Conservation (phyloP, 2,113 vertebrate species). For the Sinocyclocheilus rhinocerous region DNA sequence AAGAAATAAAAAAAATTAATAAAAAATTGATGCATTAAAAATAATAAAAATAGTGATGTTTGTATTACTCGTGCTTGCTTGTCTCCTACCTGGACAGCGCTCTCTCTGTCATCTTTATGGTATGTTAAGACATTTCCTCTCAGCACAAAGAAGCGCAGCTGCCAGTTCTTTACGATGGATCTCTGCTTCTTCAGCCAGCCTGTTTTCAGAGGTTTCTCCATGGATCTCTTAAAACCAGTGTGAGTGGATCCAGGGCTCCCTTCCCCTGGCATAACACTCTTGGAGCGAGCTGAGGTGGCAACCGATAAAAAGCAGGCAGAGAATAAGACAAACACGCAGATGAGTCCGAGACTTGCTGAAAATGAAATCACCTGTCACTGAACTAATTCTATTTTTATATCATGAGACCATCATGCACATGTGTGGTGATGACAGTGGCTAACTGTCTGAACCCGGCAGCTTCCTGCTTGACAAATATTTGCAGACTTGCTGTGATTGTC, state of each 20-base stretch:
- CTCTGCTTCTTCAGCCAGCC: slow-evolving; percentile 96
- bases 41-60: not conserved
- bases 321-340: not conserved
- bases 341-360: not conserved
- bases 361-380: not conserved
- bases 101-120: slow-evolving; percentile 92
- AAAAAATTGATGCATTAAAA: not conserved
- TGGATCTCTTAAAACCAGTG: slow-evolving; percentile 60
- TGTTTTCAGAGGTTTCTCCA: slow-evolving; percentile 86
- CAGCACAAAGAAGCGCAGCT: slow-evolving; percentile 89
- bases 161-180: slow-evolving; percentile 95
- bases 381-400: slow-evolving; percentile 36
- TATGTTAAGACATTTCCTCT: slow-evolving; percentile 85
- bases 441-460: slow-evolving; percentile 55
- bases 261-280: slow-evolving; percentile 85
- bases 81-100: slow-evolving; percentile 82
- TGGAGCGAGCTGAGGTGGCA: slow-evolving; percentile 80
- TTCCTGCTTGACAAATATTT: slow-evolving; percentile 64
- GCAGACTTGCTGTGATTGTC: slow-evolving; percentile 50
- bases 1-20: not conserved
- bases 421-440: slow-evolving; percentile 53
- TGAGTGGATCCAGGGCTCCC: slow-evolving; percentile 53
- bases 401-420: slow-evolving; percentile 40
- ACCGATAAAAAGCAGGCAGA: slow-evolving; percentile 14
- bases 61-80: not conserved